Evolutionary conservation across 2,797 vertebrate genomes (phyloP), one percentile per base, ranked within the genome.

Genomic region (Sitta carolinensis): DNA sequence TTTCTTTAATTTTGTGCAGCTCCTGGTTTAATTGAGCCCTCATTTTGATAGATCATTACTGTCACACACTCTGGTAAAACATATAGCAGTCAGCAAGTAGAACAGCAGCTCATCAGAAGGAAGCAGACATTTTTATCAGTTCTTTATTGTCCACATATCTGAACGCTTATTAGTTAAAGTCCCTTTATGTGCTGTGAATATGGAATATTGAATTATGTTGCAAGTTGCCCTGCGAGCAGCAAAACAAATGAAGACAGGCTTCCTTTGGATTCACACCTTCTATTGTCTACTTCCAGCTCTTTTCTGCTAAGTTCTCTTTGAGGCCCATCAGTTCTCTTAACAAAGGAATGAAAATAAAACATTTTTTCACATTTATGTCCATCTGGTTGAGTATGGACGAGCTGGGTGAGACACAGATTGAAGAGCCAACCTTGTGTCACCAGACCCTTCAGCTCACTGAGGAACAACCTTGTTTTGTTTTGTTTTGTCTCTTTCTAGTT

Each of bases 401-500:
- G 4, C 17, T 75, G 20, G 16, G 43, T 20, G 38, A 87, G 55
- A 63, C 32, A 16, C 25, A 42, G 40, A 13, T 2, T 42, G 59
- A 84, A 84, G 16, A 16, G 14, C 22, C 58, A 54, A 8, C 11
- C 13, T 8, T n/a, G 20, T 2, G 22, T 11, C 48, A 22, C 38
- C 69, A 81, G 5, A 69, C 19, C 48, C 55, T 16, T 30, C 16
- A 12, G 21, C n/a, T 66, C 42, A 32, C 68, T 74, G 52, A 96
- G 68, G 26, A 90, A 45, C 1, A 1, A 47, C 47, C 6, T 72
- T 67, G 63, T 47, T 47, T 51, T 76, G 9, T 73, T 87, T 81
- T 96, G 51, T 87, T 87, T 74, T 96, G 54, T 91, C 34, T 89
- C 18, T 11, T 96, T 97, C 95, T 32, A 99, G 99, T 99, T 96